Evolutionary conservation across 2,113 vertebrate species (phyloP).

Genomic region (Dolichallabes microphthalmus): DNA sequence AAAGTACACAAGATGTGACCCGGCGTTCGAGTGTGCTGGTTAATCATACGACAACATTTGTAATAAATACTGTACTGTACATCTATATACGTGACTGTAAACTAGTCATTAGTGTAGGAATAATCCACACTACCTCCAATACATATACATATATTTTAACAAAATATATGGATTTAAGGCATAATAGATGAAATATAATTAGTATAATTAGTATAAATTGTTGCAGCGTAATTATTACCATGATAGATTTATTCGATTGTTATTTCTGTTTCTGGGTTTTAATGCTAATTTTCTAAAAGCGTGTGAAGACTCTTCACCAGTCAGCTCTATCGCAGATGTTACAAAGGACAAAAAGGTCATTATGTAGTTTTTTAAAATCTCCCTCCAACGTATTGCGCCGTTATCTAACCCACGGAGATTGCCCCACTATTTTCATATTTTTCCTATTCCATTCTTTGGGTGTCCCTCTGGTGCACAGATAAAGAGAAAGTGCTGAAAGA

Average conservation of each 20-base stretch:
- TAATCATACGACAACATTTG: not conserved
- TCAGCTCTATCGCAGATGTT: conserved; percentile 2
- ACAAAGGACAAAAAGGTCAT: conserved; percentile 51
- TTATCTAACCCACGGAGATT: conserved; percentile 89
- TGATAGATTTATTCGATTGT: not conserved
- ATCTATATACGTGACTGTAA: not conserved
- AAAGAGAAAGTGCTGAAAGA: conserved; percentile 88
- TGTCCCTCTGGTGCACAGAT: conserved; percentile 85
- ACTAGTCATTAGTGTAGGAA: not conserved
- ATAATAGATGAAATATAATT: not conserved
- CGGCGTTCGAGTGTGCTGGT: not conserved
- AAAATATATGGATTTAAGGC: too few relatives aligned
- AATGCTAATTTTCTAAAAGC: not conserved
- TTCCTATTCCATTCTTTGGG: conserved; percentile 90
- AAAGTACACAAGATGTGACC: not conserved
- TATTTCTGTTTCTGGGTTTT: not conserved
- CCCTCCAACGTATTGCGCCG: conserved; percentile 77
- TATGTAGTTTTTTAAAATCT: conserved; percentile 55
- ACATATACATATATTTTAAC: too few relatives aligned
- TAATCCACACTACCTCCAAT: not conserved
- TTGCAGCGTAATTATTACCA: not conserved
- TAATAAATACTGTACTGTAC: not conserved
- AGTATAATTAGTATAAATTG: not conserved
- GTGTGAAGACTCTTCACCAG: not conserved
- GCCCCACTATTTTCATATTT: conserved; percentile 95